These are phyloP conservation scores for Dendroctonus valens DNA, from an alignment of 1,140 invertebrate genomes.

Conservation along the genomic window DNA sequence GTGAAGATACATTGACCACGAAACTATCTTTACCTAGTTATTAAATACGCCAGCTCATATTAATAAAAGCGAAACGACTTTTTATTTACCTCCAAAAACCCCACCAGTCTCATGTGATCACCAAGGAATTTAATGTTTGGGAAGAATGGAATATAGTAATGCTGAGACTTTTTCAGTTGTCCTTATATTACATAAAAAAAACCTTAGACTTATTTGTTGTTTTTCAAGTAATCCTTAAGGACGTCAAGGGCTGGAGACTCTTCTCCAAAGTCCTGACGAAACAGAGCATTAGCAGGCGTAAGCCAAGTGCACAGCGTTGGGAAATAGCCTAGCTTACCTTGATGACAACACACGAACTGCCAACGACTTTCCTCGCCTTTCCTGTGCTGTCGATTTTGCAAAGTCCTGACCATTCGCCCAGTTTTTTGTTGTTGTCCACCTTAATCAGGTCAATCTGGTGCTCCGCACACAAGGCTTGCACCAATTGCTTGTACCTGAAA, in stretches of 20 bases:
- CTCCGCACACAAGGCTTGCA: conserved; percentile 97
- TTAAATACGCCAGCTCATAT: no score
- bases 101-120: no score
- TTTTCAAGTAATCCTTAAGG: conserved; percentile 81
- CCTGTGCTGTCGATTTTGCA: conserved; percentile 99
- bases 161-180: no score
- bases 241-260: conserved; percentile 92
- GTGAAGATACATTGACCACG: no score
- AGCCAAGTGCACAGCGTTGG: background rate
- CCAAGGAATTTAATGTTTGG: no score
- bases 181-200: no score
- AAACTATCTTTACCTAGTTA: no score
- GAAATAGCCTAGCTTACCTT: conserved; percentile 60
- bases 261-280: conserved; percentile 86
- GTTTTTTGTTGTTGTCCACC: conserved; percentile 98
- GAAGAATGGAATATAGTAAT: no score
- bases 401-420: conserved; percentile 98
- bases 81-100: no score
- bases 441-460: conserved; percentile 96
- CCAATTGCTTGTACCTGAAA: conserved; percentile 84
- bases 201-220: conserved; percentile 42
- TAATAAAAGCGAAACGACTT: no score
- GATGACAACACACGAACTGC: conserved; percentile 97
- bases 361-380: conserved; percentile 97
- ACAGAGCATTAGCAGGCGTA: background rate